Evolutionary conservation across 2,888 invertebrate species (phyloP), one percentile per base, ranked within the genome.

Genomic region (Acleris literana): DNA sequence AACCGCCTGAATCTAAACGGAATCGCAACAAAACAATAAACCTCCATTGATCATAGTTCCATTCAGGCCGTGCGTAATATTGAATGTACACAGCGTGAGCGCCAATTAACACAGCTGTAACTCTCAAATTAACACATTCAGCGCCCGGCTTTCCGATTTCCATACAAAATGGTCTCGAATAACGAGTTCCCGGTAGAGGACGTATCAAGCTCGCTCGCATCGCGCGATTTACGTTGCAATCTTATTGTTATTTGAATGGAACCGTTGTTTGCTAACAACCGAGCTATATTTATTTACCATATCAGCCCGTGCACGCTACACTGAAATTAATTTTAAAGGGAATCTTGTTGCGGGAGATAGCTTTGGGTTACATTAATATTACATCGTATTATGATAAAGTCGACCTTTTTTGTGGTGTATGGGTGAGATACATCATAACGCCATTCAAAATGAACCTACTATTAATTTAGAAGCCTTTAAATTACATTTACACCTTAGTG

Each of bases 71-170:
- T 49, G 52, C 60, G 55, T 56, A 55, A 55, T 63, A 58, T 58
- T 58, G 55, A 56, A 52, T 60, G 63, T 63, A 58, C 51, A 63
- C 68, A 63, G 59, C 60, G 56, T 53, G 56, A 56, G 44, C 64
- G 66, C 61, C 69, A 71, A 71, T 69, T 71, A 71, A 69, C 68
- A 71, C 59, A 62, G 49, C 52, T 33, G 61, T 66, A 69, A 60
- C 67, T 60, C 70, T 55, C 64, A 69, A 69, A 70, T 70, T 61
- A 70, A 39, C 39, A 39, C 13, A 39, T 39, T 39, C 39, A 39
- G 39, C 39, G 39, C 39, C 39, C 4, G 39, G 39, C 39, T 39
- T 13, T 39, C 39, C 4, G 13, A 39, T 39, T 39, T 39, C 39
- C 39, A 39, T 39, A 39, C 39, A 39, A 39, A 39, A 39, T 39